Evolutionary conservation across 2,888 invertebrate genomes (phyloP), one percentile per base, ranked within the genome.

Genomic region (Ophonus ardosiacus): DNA sequence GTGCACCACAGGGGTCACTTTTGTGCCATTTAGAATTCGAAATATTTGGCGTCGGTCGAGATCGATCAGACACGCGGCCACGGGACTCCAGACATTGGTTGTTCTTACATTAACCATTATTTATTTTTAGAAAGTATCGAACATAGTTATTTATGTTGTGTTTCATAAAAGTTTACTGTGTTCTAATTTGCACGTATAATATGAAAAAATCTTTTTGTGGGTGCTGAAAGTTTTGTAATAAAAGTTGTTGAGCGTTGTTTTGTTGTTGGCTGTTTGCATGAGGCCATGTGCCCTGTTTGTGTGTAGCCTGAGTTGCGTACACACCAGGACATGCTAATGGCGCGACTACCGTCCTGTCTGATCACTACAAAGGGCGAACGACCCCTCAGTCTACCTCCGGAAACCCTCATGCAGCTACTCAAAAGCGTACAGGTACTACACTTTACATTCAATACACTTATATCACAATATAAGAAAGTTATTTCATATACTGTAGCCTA

Each of bases 401-500:
- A 90, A 79, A 88, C 88, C 86, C 86, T 90, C 63, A 86, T 88
- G 65, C 89, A 89, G 86, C 87, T 89, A 80, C 87, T 88, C 87
- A 89, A 90, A 74, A 90, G 89, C 86, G 88, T 90, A 85, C 88
- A 91, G 91, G 91, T 91, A 91, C 74, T 91, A 91, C 80, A 87
- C 84, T 82, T 80, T 80, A 80, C 80, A 74, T 43, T 17, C 43
- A 43, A 15, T 40, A 68, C 71, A 74, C 6, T 18, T 43, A 51
- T 31, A 40, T 3, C 24, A 63, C 63, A 63, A 8, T 18, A 3
- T 63, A n/a, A n/a, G n/a, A n/a, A n/a, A n/a, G n/a, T n/a, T n/a
- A n/a, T n/a, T n/a, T n/a, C n/a, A n/a, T n/a, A n/a, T n/a, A n/a
- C n/a, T n/a, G n/a, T n/a, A n/a, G n/a, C n/a, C n/a, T n/a, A n/a